Percentiles rank a stretch among this genome's conserved stretches.
Conservation (phyloP, 2,888 invertebrate species). For the Calliphora vomitoria region DNA sequence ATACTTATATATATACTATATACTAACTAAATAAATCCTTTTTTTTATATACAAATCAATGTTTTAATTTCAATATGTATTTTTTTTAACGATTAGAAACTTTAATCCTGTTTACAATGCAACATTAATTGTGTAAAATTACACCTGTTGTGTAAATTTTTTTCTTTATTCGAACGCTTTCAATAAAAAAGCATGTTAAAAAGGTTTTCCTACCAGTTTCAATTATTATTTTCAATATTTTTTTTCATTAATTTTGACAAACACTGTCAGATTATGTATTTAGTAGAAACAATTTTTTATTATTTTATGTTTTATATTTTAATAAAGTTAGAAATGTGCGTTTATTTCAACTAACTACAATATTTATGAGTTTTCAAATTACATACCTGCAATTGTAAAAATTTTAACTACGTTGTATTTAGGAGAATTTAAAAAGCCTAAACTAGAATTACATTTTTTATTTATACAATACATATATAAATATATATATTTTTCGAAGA, state of each 20-base stretch:
- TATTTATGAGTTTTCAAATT: too few species aligned
- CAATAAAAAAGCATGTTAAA: slow-evolving; percentile 63
- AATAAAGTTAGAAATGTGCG: not conserved
- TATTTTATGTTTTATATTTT: not conserved
- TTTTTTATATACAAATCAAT: slow-evolving; percentile 10
- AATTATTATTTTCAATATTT: not conserved
- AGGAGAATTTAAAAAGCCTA: too few species aligned
- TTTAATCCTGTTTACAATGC: slow-evolving; percentile 12
- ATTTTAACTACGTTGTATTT: too few species aligned
- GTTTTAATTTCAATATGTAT: slow-evolving; percentile 21
- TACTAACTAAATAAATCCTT: slow-evolving; percentile 13
- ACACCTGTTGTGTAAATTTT: slow-evolving; percentile 40
- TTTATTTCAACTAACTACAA: not conserved
- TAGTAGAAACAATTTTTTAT: not conserved
- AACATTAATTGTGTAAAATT: slow-evolving; percentile 37
- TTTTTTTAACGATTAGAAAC: slow-evolving; percentile 19
- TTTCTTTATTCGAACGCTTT: slow-evolving; percentile 58
- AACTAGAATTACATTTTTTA: too few species aligned
- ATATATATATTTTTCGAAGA: too few species aligned
- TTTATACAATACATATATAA: too few species aligned
- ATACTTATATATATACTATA: not conserved
- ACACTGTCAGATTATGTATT: slow-evolving; percentile 23
- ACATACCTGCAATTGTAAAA: too few species aligned
- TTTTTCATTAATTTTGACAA: not conserved
- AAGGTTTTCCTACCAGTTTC: slow-evolving; percentile 31